phyloP scores from a whole-genome alignment of 2,797 vertebrate species.

The Hypotaenidia okinawae region DNA sequence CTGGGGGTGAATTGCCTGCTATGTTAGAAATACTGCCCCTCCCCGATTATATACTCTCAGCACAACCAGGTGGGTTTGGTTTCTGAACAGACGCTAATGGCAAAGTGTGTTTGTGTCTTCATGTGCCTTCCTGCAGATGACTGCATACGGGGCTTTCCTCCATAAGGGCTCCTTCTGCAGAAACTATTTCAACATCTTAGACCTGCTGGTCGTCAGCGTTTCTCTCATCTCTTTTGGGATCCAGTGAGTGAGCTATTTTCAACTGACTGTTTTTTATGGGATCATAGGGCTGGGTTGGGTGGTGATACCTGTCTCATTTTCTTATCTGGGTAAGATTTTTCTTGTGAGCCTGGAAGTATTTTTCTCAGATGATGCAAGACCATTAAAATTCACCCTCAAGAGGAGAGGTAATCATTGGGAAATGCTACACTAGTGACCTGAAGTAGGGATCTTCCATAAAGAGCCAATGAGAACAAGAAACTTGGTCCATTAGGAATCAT shows the following conservation, averaged over 20 bases:
- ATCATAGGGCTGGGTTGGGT: not conserved
- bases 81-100: constrained; percentile 3
- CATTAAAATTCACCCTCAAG: not conserved
- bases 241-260: constrained; percentile 87
- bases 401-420: not conserved
- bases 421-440: not conserved
- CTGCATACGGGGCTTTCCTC: constrained; percentile 96
- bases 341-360: not conserved
- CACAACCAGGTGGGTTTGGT: not conserved
- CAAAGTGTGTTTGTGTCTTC: constrained; percentile 46
- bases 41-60: not conserved
- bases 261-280: not conserved
- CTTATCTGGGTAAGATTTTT: not conserved
- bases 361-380: not conserved
- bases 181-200: constrained; percentile 99
- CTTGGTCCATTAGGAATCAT: not conserved
- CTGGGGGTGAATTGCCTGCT: constrained; percentile 30
- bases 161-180: constrained; percentile 99
- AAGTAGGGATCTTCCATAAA: not conserved
- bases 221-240: constrained; percentile 99
- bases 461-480: not conserved
- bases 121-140: constrained; percentile 87
- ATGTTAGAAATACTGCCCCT: not conserved
- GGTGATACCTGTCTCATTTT: not conserved
- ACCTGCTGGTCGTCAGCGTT: constrained; percentile 98